Conservation (phyloP, 1,140 invertebrate genomes). For the Bombus sibiricus region DNA sequence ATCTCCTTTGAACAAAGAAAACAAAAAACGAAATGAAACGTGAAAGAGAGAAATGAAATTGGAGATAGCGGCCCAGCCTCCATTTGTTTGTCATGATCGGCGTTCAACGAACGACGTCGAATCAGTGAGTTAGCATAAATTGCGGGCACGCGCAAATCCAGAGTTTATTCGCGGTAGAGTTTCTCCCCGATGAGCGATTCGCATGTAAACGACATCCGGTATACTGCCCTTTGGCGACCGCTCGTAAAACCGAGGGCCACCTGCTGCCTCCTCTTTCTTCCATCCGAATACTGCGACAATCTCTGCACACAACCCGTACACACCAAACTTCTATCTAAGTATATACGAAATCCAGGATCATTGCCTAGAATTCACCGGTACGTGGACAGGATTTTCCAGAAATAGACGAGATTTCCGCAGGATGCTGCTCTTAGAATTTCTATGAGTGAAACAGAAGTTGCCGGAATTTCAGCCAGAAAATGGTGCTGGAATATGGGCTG, state of each 20-base stretch:
- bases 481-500: background rate
- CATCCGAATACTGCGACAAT: background rate
- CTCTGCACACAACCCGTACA: background rate
- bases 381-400: background rate
- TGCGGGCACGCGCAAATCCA: constrained; percentile 53
- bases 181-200: constrained; percentile 70
- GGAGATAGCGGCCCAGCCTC: background rate
- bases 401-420: background rate
- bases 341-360: background rate
- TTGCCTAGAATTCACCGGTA: background rate
- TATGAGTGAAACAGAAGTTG: too few species aligned
- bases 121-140: constrained; percentile 28
- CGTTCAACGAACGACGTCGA: constrained; percentile 32
- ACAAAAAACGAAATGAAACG: background rate
- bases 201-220: constrained; percentile 70
- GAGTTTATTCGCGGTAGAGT: constrained; percentile 64
- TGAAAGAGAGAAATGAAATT: background rate
- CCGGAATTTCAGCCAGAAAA: background rate
- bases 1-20: background rate
- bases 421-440: background rate
- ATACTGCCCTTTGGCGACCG: constrained; percentile 70
- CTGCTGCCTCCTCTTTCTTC: constrained; percentile 19
- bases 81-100: constrained; percentile 17
- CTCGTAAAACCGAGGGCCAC: constrained; percentile 60
- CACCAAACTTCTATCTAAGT: background rate